These are phyloP conservation scores for Hesperia comma DNA, from an alignment of 2,888 invertebrate genomes.

Conservation along the genomic window DNA sequence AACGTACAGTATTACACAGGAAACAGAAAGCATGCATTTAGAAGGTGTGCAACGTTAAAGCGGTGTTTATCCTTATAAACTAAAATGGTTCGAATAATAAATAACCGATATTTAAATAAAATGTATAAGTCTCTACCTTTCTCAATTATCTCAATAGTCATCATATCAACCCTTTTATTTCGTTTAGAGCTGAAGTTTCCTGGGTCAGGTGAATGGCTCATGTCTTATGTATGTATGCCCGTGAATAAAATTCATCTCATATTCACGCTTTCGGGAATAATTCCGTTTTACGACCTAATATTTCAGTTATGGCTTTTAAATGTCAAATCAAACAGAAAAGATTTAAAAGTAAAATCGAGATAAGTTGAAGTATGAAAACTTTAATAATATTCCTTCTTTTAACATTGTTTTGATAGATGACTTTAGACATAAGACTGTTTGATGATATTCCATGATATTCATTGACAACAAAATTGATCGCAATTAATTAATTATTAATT, in stretches of 20 bases:
- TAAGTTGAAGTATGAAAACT: slow-evolving; percentile 44
- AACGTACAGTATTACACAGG: no score
- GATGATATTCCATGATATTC: no score
- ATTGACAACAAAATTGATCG: no score
- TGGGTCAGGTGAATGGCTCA: slow-evolving; percentile 45
- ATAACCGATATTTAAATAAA: no score
- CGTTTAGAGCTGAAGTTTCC: background rate
- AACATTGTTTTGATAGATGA: no score
- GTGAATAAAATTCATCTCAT: slow-evolving; percentile 55
- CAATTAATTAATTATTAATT: no score
- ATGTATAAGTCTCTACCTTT: no score
- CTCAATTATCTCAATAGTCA: background rate
- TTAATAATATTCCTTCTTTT: background rate
- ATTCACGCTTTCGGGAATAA: slow-evolving; percentile 56
- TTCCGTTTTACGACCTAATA: slow-evolving; percentile 45
- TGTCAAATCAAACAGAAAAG: slow-evolving; percentile 18
- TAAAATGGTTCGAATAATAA: no score
- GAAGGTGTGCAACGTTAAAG: no score
- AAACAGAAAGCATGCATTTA: no score
- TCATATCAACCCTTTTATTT: slow-evolving; percentile 17
- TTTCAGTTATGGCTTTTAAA: slow-evolving; percentile 27
- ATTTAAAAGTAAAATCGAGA: slow-evolving; percentile 43
- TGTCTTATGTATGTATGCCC: slow-evolving; percentile 68
- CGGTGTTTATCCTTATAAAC: no score
- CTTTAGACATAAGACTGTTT: no score